Evolutionary conservation across 2,797 vertebrate genomes (phyloP), one percentile per base, ranked within the genome.

Genomic region (Taeniopygia guttata): DNA sequence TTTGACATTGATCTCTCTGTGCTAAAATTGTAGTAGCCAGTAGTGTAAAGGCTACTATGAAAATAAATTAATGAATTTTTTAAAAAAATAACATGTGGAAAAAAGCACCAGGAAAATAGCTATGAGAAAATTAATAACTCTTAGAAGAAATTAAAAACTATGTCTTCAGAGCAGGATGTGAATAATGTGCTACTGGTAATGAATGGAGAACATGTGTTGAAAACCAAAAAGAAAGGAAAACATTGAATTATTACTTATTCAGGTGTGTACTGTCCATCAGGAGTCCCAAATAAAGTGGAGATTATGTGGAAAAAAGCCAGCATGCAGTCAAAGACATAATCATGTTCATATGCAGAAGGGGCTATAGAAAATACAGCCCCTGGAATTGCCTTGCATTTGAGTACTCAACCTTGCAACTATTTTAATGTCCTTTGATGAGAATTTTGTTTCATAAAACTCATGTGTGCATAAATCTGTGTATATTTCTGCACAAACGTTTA

Each of bases 401-500:
- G 56, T 91, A 75, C 56, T 89, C 73, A 89, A 83, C 64, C 62
- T 89, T 94, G 72, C 64, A 85, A 84, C 25, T 29, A 25, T 92
- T 91, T 91, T 91, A 86, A 78, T 89, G 58, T 78, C 54, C 72
- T 87, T 85, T 77, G 45, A 89, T 94, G 91, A 82, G 64, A 85
- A 74, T 93, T 89, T 83, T 81, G 32, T 94, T 94, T 95, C 78
- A 66, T 86, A 81, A 89, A 90, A 83, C 34, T 64, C 49, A 15
- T 72, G 22, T 77, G 54, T 27, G 19, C 75, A 86, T 94, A 92
- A 85, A 92, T 96, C 78, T 94, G 23, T 83, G 49, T 87, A 62
- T 92, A 84, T 87, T 91, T 94, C 76, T 81, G 40, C 58, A 74
- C 64, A 93, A 87, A 83, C 36, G 54, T 84, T 96, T 94, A 94